Conservation (phyloP, 2,888 invertebrate genomes). For the Idaea dimidiata region DNA sequence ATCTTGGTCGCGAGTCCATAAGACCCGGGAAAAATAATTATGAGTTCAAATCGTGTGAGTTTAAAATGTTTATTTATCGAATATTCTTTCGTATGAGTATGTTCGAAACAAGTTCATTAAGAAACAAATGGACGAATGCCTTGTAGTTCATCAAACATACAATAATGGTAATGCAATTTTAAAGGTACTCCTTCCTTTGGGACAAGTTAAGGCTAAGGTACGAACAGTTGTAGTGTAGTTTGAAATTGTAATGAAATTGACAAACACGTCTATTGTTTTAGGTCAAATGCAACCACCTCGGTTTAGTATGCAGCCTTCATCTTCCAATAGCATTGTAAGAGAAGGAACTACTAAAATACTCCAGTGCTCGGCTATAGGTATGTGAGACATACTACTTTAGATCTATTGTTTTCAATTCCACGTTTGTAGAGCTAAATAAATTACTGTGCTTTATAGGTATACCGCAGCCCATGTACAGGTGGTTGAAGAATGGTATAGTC, state of each 20-base stretch:
- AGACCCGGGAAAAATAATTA: no score
- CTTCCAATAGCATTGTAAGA: constrained; percentile 91
- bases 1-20: no score
- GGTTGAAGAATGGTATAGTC: constrained; percentile 92
- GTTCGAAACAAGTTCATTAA: background rate
- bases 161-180: background rate
- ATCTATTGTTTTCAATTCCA: constrained; percentile 9
- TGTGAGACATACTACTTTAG: constrained; percentile 48
- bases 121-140: background rate
- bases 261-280: constrained; percentile 41
- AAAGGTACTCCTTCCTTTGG: no score
- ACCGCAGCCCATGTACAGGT: constrained; percentile 95
- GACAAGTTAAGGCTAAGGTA: no score
- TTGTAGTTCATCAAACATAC: background rate
- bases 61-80: no score
- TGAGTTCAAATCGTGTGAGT: no score
- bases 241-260: background rate
- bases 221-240: background rate
- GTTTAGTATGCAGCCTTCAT: constrained; percentile 92
- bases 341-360: constrained; percentile 95
- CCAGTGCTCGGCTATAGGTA: constrained; percentile 95
- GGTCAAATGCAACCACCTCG: constrained; percentile 89
- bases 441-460: constrained; percentile 83
- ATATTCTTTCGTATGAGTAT: background rate
- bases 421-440: background rate